A percentile compares a stretch with the other conserved stretches of the same genome.
Evolutionary conservation across 2,797 vertebrate genomes (phyloP).

Genomic region (Rhabdomys pumilio): DNA sequence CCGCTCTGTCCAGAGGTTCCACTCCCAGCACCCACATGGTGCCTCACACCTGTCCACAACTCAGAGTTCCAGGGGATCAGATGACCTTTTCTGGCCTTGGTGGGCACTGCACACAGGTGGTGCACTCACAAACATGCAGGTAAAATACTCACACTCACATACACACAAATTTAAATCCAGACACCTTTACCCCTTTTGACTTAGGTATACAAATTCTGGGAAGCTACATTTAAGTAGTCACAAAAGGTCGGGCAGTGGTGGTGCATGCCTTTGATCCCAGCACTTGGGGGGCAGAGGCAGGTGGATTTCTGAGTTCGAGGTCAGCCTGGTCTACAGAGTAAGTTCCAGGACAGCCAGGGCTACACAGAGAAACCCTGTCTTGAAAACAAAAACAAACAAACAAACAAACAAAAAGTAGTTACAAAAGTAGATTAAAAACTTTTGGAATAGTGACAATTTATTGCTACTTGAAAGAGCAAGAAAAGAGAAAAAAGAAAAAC

Average conservation of each 20-base stretch:
- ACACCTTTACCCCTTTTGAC: slow-evolving; percentile 31
- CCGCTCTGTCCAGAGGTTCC: no score
- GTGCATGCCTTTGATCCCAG: no score
- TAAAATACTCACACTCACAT: not conserved
- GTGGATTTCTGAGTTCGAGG: no score
- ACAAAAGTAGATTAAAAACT: not conserved
- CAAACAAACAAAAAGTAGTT: not conserved
- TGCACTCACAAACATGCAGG: not conserved
- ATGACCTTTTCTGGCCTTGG: not conserved
- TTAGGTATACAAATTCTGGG: not conserved
- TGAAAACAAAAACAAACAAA: no score
- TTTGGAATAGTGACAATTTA: not conserved
- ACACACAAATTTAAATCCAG: slow-evolving; percentile 5
- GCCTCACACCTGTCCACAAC: not conserved
- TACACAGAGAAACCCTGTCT: no score
- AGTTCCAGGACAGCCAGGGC: no score
- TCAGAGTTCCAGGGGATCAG: not conserved
- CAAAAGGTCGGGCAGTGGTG: not conserved
- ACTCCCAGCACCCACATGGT: not conserved
- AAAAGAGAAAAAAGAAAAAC: slow-evolving; percentile 34
- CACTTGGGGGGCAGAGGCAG: no score
- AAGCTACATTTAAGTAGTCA: slow-evolving; percentile 25
- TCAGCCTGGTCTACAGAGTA: no score
- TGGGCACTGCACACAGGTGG: not conserved
- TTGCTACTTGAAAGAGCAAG: slow-evolving; percentile 9